Percentiles rank a stretch among this genome's conserved stretches.
phyloP scores from a whole-genome alignment of 1,140 invertebrate species.

The Papilio machaon region DNA sequence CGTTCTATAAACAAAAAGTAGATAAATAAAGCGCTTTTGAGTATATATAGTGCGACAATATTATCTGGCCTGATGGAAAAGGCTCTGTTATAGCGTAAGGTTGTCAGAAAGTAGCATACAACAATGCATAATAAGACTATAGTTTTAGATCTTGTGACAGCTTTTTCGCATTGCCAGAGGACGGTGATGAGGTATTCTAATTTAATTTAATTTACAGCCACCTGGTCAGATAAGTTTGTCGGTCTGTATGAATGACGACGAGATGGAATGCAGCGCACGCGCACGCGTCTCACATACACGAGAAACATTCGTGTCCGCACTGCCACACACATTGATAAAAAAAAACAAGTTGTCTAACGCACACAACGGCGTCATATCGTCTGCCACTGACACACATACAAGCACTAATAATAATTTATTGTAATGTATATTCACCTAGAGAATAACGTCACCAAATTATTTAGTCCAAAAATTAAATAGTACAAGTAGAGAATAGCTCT shows the following conservation, averaged over 20 bases:
- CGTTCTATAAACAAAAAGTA: slow-evolving; percentile 40
- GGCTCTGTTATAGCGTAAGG: not conserved
- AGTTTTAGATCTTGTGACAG: not conserved
- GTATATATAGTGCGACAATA: slow-evolving; percentile 42
- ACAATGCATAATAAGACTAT: not conserved
- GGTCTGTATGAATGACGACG: slow-evolving; percentile 70
- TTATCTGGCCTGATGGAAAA: not conserved
- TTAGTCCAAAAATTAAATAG: not conserved
- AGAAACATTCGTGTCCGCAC: slow-evolving; percentile 40
- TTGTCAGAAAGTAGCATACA: not conserved
- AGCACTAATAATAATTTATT: slow-evolving; percentile 44
- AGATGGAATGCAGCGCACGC: slow-evolving; percentile 74
- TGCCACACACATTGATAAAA: slow-evolving; percentile 53
- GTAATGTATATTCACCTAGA: slow-evolving; percentile 48
- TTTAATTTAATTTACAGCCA: not conserved
- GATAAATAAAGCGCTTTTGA: slow-evolving; percentile 54
- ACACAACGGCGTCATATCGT: slow-evolving; percentile 53
- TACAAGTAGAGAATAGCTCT: too few species aligned
- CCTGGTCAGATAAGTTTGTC: not conserved
- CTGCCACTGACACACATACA: slow-evolving; percentile 57
- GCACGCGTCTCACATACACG: slow-evolving; percentile 65
- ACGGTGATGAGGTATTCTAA: not conserved
- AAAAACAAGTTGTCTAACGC: slow-evolving; percentile 72
- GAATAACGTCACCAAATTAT: slow-evolving; percentile 40
- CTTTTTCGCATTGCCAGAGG: not conserved